Percentiles rank a stretch among this genome's conserved stretches.
phyloP scores from a whole-genome alignment of 1,140 invertebrate genomes.

The Palaemon carinicauda region DNA sequence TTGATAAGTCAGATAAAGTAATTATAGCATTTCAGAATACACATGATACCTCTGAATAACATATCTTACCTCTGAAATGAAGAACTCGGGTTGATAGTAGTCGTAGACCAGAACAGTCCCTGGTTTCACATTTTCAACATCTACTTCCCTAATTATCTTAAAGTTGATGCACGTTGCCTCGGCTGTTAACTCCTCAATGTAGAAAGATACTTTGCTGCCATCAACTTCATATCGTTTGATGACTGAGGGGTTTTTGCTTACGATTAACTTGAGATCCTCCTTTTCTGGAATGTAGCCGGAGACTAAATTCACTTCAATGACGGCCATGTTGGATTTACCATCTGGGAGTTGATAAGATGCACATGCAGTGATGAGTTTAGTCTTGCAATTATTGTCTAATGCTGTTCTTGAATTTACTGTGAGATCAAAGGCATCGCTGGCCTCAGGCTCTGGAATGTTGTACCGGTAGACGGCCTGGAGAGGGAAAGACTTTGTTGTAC shows the following conservation, averaged over 20 bases:
- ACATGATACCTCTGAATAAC: too few species aligned
- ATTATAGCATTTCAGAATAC: too few species aligned
- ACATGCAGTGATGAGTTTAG: slow-evolving; percentile 39
- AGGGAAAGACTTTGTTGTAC: background rate
- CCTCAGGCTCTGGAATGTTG: slow-evolving; percentile 26
- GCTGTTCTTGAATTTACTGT: slow-evolving; percentile 24
- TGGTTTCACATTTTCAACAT: slow-evolving; percentile 69
- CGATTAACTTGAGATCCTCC: slow-evolving; percentile 26
- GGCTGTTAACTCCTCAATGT: slow-evolving; percentile 65
- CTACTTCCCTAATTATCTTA: slow-evolving; percentile 65
- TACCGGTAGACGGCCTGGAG: slow-evolving; percentile 26
- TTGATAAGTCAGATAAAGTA: too few species aligned
- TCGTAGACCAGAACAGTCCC: slow-evolving; percentile 74
- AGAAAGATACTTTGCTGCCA: slow-evolving; percentile 65
- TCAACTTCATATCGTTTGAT: slow-evolving; percentile 66
- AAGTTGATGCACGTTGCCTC: slow-evolving; percentile 65
- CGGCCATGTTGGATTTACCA: slow-evolving; percentile 58
- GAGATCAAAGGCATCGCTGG: slow-evolving; percentile 14
- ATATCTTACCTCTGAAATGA: slow-evolving; percentile 65
- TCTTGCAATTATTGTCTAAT: background rate
- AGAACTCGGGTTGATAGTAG: slow-evolving; percentile 69
- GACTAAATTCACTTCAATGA: slow-evolving; percentile 58
- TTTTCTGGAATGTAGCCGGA: slow-evolving; percentile 56
- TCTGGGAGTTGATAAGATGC: slow-evolving; percentile 44
- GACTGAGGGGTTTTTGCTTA: background rate